Evolutionary conservation across 2,113 vertebrate genomes (phyloP).

Genomic region (Tamias sibiricus): DNA sequence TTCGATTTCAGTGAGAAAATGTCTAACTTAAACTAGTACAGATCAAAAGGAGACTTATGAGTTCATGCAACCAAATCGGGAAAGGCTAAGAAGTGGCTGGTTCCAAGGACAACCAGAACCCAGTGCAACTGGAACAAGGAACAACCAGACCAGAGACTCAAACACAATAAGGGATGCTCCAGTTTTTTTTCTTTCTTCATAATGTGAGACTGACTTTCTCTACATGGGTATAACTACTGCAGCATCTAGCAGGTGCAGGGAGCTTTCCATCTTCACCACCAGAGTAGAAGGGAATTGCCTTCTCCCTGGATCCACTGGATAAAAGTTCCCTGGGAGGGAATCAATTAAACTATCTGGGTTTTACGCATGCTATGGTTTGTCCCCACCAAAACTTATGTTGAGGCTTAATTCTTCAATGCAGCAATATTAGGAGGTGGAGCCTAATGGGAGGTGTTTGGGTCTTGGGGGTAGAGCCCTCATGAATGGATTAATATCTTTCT

Average conservation of each 20-base stretch:
- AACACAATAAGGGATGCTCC: not conserved
- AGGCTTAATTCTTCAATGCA: not conserved
- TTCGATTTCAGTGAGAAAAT: not conserved
- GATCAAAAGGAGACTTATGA: not conserved
- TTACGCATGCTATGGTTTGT: not conserved
- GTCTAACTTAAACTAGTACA: not conserved
- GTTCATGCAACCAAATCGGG: not conserved
- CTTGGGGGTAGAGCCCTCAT: not conserved
- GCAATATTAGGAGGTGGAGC: not conserved
- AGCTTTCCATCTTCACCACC: not conserved
- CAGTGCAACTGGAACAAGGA: rapidly evolving
- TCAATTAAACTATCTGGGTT: not conserved
- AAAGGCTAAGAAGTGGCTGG: not conserved
- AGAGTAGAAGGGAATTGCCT: not conserved
- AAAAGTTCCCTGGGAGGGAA: not conserved
- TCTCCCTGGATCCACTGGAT: not conserved
- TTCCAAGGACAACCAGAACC: not conserved
- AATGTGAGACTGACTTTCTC: not conserved
- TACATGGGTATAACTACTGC: too few species aligned
- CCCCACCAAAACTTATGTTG: not conserved
- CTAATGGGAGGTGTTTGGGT: not conserved
- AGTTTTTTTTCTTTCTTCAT: not conserved
- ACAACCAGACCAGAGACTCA: not conserved
- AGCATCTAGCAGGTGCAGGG: not conserved
- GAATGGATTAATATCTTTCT: not conserved